Conservation (phyloP, 2,113 vertebrate species). For the Polyodon spathula region DNA sequence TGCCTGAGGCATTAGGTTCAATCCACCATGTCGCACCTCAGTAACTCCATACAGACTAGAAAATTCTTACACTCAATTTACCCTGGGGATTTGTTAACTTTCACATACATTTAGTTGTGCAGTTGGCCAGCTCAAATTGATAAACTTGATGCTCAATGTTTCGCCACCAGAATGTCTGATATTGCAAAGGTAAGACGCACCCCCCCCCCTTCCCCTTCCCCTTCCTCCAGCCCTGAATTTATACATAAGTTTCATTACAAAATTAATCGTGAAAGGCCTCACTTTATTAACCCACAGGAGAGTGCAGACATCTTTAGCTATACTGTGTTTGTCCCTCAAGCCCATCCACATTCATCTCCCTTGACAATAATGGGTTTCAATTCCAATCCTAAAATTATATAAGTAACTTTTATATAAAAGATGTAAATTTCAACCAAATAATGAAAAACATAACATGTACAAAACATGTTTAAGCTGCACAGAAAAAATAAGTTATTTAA, state of each 20-base stretch:
- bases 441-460: too few species aligned
- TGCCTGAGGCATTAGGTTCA: constrained; percentile 78
- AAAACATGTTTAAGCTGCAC: constrained; percentile 18
- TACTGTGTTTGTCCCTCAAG: constrained; percentile 25
- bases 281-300: constrained; percentile 28
- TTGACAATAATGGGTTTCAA: constrained; percentile 27
- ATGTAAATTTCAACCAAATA: constrained; percentile 19
- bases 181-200: constrained; percentile 10
- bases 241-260: constrained; percentile 28
- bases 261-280: constrained; percentile 26
- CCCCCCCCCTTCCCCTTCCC: background rate
- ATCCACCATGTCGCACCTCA: constrained; percentile 76
- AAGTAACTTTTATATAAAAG: constrained; percentile 19
- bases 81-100: constrained; percentile 81
- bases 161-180: constrained; percentile 32
- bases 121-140: constrained; percentile 77
- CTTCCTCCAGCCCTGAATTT: constrained; percentile 19
- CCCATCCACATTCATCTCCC: constrained; percentile 28
- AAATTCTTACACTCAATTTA: constrained; percentile 73
- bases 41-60: constrained; percentile 67
- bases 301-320: constrained; percentile 16
- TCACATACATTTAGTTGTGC: constrained; percentile 77
- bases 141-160: constrained; percentile 68
- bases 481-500: constrained; percentile 39
- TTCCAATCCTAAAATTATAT: constrained; percentile 27